These are phyloP conservation scores for Ramphastos sulfuratus DNA, from an alignment of 2,113 vertebrate genomes.

Conservation along the genomic window DNA sequence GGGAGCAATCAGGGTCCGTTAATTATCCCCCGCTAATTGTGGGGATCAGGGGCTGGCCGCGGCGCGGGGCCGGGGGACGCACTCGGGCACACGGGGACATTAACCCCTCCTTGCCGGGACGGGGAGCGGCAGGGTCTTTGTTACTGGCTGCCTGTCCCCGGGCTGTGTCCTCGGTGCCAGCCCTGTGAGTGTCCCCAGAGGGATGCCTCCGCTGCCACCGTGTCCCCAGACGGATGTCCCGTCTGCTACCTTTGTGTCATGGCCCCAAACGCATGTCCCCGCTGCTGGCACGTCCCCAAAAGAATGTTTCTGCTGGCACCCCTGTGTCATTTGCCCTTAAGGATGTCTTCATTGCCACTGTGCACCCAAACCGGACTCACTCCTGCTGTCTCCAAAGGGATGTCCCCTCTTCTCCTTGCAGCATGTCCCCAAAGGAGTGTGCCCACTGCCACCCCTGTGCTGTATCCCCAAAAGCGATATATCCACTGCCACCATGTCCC, in stretches of 20 bases:
- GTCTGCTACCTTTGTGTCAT: background rate
- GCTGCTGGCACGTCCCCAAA: background rate
- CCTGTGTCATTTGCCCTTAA: background rate
- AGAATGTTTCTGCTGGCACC: background rate
- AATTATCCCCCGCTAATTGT: conserved; percentile 70
- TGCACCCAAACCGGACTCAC: no score
- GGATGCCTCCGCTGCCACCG: background rate
- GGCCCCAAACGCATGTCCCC: background rate
- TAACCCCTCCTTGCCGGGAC: background rate
- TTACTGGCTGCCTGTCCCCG: background rate
- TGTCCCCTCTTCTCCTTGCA: no score
- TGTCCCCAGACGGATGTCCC: background rate
- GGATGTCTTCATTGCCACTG: no score
- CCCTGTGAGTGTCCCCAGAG: background rate
- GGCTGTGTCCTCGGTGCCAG: background rate
- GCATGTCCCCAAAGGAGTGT: no score
- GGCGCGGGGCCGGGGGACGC: background rate
- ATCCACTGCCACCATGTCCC: background rate
- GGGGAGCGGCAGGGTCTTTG: background rate
- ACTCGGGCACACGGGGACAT: background rate
- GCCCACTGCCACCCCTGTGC: background rate
- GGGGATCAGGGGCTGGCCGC: conserved; percentile 48
- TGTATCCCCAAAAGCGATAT: no score
- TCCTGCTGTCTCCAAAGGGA: background rate
- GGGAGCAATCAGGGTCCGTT: conserved; percentile 37